Evolutionary conservation across 2,888 invertebrate species (phyloP), one percentile per base, ranked within the genome.

Genomic region (Coelopa pilipes): DNA sequence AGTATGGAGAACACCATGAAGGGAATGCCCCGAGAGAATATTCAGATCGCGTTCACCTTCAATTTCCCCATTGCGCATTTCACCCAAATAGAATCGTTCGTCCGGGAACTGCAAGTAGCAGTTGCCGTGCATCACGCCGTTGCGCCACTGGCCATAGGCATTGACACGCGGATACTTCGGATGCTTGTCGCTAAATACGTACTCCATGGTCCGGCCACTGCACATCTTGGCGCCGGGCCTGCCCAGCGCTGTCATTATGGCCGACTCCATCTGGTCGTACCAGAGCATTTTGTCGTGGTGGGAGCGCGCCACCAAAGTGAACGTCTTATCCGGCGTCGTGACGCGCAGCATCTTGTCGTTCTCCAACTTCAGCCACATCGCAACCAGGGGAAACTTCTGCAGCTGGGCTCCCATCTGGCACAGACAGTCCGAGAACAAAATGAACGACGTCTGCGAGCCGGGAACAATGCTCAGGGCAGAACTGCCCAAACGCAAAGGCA

Each of bases 51-150:
- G 24, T 71, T 76, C 50, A 82, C 87, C 87, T 78, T 85, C 85
- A 12, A 88, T 87, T 24, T 84, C 81, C 0, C 86, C 85, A 79
- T 93, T 89, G 78, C 92, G 91, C 85, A 96, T 93, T 80, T 94
- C 92, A 0, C 97, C 97, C n/a, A 90, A 90, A 81, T 95, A 96
- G 72, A 90, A 89, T 81, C 92, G 92, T 0, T 95, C 94, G 87
- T 96, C 95, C 0, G 91, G 89, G 93, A 95, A 97, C 82, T 92
- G 92, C 75, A 96, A 86, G 84, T 93, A 93, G 5, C 96, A 96
- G 83, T 90, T 90, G 0, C 96, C 97, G 84, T 96, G 94, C 82
- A 96, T 90, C 83, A 94, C 93, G 0, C 94, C 96, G 82, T 92
- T 92, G 3, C 83, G 81, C 96, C 96, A 97, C 74, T 92, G 90